Conservation (phyloP, 92 coral and sea anemone genomes). For the Blastomussa wellsi region DNA sequence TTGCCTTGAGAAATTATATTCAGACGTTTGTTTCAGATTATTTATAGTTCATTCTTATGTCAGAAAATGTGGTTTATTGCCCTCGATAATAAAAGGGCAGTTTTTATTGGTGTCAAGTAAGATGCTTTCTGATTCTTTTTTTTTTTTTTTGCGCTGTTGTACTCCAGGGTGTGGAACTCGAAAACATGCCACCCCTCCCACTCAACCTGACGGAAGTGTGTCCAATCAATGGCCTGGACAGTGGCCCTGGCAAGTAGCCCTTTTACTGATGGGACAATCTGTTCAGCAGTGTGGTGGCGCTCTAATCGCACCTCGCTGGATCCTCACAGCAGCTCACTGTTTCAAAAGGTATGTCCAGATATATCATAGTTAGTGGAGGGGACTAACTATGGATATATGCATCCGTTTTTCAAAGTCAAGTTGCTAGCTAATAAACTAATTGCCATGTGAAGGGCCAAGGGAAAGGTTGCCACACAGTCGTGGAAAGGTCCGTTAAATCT, state of each 20-base stretch:
- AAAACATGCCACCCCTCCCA: background rate
- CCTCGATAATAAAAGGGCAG: background rate
- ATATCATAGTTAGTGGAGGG: no score
- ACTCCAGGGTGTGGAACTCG: slow-evolving; percentile 33
- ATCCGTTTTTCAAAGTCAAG: background rate
- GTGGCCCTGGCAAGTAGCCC: slow-evolving; percentile 96
- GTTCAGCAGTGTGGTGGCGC: slow-evolving; percentile 81
- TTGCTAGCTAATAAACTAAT: background rate
- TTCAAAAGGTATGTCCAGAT: slow-evolving; percentile 68
- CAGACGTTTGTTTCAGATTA: no score
- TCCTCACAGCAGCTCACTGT: slow-evolving; percentile 88
- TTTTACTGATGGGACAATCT: slow-evolving; percentile 66
- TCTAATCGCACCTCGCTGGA: slow-evolving; percentile 79
- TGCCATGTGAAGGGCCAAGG: background rate
- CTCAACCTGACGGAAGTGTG: slow-evolving; percentile 4
- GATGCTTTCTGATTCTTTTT: background rate
- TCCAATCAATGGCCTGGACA: slow-evolving; percentile 65
- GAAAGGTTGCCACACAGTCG: background rate
- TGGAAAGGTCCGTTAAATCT: background rate
- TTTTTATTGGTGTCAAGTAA: background rate
- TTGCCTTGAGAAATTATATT: no score
- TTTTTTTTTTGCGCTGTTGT: background rate
- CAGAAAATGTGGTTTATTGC: background rate
- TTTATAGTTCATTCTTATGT: no score
- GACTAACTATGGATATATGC: no score